Evolutionary conservation across 2,888 invertebrate species (phyloP).

Genomic region (Trachelus iudaicus): DNA sequence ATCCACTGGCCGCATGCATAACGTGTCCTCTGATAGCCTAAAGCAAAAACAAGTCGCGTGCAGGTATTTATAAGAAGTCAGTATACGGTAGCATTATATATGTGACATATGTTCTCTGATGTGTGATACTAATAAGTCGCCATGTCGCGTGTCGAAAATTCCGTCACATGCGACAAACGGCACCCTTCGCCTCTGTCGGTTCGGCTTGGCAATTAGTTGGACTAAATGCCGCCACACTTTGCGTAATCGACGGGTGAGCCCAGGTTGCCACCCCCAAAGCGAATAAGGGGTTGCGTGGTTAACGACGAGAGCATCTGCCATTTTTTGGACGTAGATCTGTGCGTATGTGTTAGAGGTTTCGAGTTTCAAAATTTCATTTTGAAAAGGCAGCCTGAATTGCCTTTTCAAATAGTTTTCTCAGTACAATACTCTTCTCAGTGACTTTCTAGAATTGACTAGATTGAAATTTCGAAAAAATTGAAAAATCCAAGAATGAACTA

Average conservation of each 20-base stretch:
- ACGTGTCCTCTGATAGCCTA: not conserved
- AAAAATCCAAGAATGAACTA: not conserved
- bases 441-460: not conserved
- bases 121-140: slow-evolving; percentile 42
- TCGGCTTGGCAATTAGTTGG: slow-evolving; percentile 47
- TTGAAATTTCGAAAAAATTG: not conserved
- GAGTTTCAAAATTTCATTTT: not conserved
- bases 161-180: slow-evolving; percentile 38
- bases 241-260: slow-evolving; percentile 42
- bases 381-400: not conserved
- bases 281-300: not conserved
- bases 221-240: slow-evolving; percentile 58
- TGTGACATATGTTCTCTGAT: slow-evolving; percentile 45
- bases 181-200: slow-evolving; percentile 28
- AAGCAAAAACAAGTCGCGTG: not conserved
- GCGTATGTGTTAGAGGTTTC: not conserved
- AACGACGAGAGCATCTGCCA: slow-evolving; percentile 9
- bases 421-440: not conserved
- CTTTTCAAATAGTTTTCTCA: not conserved
- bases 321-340: not conserved
- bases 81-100: slow-evolving; percentile 1
- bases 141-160: slow-evolving; percentile 52
- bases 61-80: not conserved
- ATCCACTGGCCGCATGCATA: slow-evolving; percentile 15
- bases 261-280: not conserved